Conservation (phyloP, 2,113 vertebrate genomes). For the Macquaria australasica region DNA sequence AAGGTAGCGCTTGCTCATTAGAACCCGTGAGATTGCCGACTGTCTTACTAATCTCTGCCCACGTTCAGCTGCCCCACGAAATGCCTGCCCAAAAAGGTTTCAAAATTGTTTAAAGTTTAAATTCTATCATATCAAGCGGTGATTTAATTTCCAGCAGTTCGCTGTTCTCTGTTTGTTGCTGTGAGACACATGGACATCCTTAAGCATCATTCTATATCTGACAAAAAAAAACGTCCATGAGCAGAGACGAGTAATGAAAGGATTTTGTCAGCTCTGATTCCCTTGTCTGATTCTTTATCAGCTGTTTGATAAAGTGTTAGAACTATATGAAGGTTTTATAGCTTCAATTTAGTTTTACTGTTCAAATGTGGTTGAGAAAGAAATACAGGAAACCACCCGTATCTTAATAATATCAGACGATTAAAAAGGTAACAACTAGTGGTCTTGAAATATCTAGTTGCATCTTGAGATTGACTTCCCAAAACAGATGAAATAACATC, state of each 20-base stretch:
- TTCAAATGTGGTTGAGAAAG: not conserved
- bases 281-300: not conserved
- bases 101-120: not conserved
- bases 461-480: not conserved
- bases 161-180: not conserved
- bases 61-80: not conserved
- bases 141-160: not conserved
- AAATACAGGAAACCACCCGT: not conserved
- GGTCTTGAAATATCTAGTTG: not conserved
- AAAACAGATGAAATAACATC: not conserved
- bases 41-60: not conserved
- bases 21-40: not conserved
- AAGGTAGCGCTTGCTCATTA: constrained; percentile 11
- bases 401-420: not conserved
- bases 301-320: not conserved
- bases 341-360: not conserved
- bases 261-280: not conserved
- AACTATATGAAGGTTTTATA: not conserved
- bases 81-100: not conserved
- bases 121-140: not conserved
- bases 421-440: not conserved
- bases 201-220: not conserved
- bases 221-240: not conserved
- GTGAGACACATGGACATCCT: not conserved
- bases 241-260: not conserved